These are phyloP conservation scores for Melolontha melolontha DNA, from an alignment of 2,888 invertebrate species.

Conservation along the genomic window DNA sequence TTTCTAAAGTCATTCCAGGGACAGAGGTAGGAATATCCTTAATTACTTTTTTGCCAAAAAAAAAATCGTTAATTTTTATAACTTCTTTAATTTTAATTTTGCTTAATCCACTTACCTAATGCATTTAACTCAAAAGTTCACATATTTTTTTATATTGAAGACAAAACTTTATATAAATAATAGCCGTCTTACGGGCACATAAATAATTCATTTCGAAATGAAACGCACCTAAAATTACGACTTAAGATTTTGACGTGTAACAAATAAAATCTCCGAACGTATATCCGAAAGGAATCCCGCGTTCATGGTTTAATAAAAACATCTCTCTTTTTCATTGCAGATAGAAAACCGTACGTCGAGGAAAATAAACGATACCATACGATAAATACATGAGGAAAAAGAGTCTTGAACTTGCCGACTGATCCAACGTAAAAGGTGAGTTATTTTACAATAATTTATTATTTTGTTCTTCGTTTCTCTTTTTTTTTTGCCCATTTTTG, in stretches of 20 bases:
- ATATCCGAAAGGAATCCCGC: conserved; percentile 16
- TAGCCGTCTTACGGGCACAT: neutral
- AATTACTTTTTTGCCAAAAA: no score
- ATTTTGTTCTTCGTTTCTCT: conserved; percentile 24
- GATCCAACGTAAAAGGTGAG: conserved; percentile 40
- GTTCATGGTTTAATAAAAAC: conserved; percentile 27
- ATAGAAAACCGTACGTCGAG: conserved; percentile 23
- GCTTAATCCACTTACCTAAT: neutral
- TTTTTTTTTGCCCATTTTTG: neutral
- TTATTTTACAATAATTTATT: conserved; percentile 42
- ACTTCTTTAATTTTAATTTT: no score
- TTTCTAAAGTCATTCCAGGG: no score
- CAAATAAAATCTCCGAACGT: conserved; percentile 16
- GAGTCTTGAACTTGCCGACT: conserved; percentile 32
- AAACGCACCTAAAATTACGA: conserved; percentile 24
- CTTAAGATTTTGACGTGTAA: conserved; percentile 32
- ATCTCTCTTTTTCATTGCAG: conserved; percentile 36
- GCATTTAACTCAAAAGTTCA: neutral
- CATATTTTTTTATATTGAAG: neutral
- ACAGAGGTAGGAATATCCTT: no score
- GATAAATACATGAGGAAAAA: conserved; percentile 23
- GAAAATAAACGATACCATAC: conserved; percentile 29
- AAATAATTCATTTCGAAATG: conserved; percentile 28
- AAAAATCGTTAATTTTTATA: no score
- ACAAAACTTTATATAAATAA: no score